Base-by-base conservation (phyloP, 1,140 invertebrate genomes). In the Matsumurasca onukii region DNA sequence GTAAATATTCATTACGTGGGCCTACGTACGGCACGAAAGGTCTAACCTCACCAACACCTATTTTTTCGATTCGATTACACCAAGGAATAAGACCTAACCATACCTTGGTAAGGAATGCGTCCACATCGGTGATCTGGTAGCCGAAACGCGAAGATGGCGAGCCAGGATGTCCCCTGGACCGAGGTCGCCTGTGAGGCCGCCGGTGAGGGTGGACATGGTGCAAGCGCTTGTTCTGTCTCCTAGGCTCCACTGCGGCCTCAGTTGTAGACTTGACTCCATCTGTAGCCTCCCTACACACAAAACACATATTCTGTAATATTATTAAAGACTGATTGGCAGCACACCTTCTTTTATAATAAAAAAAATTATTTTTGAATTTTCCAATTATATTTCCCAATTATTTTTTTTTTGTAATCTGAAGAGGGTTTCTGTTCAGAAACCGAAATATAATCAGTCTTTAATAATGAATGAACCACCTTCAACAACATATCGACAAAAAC, bases 111-210 rank as follows among this genome's bases (percentile, higher is more conserved):
- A 92, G 79, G 76, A 91, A 91, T 30, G 84, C 84, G 71, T 91
- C 89, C 31, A 91, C 82, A 77, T 92, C 89, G 57, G 84, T 81
- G 27, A 91, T 91, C 68, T 91, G 88, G 71, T 91, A 91, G 30
- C 88, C 89, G 70, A 91, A 91, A 67, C 74, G 75, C 31, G 71
- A 75, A 0, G 73, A 73, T n/a, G n/a, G n/a, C n/a, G n/a, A n/a
- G n/a, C n/a, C n/a, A 17, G 73, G 70, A 70, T 76, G 76, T 9
- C 73, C 59, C 48, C 75, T 79, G 48, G 78, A 77, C 22, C 70
- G 73, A 3, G 76, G 74, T 73, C 75, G 78, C 0, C 74, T 71
- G n/a, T n/a, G n/a, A 25, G 73, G 69, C 17, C 79, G 71, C 62
- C 76, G 75, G 2, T 76, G 29, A 34, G 65, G 55, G 17, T 9